Evolutionary conservation across 2,888 invertebrate species (phyloP), one percentile per base, ranked within the genome.

Genomic region (Ischnus inquisitorius): DNA sequence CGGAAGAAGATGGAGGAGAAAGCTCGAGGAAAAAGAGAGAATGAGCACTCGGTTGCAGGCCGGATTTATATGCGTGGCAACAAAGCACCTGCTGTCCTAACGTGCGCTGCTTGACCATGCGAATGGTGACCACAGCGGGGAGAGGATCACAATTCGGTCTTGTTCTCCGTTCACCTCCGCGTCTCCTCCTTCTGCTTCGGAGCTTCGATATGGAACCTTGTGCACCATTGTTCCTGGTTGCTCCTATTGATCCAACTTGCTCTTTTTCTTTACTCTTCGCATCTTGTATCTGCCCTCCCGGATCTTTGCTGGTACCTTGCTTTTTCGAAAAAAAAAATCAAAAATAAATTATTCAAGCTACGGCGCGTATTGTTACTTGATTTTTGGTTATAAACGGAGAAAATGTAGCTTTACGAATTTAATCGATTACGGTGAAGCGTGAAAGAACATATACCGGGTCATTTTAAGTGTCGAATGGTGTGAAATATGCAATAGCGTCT

Each of bases 1-100:
- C 67, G 79, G 75, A 75, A 76, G 67, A 68, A 77, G 62, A 54
- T 14, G 81, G 86, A 87, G 85, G 86, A 79, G 22, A 67, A 65
- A 69, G 57, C 22, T 84, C 82, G 87, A 84, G 84, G 85, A 82
- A 86, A 88, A 89, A 81, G 83, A 86, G 85, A 90, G 88, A 87
- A 84, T 79, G 88, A 87, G 89, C 80, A 86, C 84, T 86, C 88
- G 88, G 87, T 82, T 75, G 88, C 89, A 88, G 89, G 89, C 88
- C 88, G 91, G 92, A 92, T 92, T 92, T 92, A 92, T 92, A 92
- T 90, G 89, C 89, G 88, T 90, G 89, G 91, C 92, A 92, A 93
- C 93, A 92, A 93, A 93, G 93, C 93, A 93, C 93, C 93, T 92
- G 93, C 92, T 92, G 92, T 91, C 91, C 89, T 88, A 88, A 88